These are phyloP conservation scores for Pachyrhynchus sulphureomaculatus DNA, from an alignment of 1,140 invertebrate genomes.

Conservation along the genomic window DNA sequence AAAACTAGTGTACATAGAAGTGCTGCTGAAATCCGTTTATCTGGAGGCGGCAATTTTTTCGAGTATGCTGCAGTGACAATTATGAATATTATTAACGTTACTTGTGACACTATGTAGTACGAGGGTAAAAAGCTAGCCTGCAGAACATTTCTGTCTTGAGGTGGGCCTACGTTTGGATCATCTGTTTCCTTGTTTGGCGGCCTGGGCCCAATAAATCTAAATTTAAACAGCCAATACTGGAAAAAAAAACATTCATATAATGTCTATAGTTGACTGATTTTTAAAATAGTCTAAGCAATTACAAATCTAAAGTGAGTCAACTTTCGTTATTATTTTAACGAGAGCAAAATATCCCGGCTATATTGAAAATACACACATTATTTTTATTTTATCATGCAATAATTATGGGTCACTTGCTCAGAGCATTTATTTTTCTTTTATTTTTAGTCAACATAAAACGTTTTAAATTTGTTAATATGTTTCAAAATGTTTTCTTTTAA, in stretches of 20 bases:
- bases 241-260: no score
- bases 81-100: conserved; percentile 24
- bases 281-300: not conserved
- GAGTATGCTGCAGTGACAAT: conserved; percentile 21
- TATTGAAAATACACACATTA: no score
- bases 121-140: conserved; percentile 29
- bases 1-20: conserved; percentile 24
- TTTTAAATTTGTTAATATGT: no score
- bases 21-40: conserved; percentile 26
- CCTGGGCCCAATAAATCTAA: conserved; percentile 17
- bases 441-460: no score
- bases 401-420: no score
- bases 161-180: not conserved
- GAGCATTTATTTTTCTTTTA: no score
- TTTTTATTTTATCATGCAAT: no score
- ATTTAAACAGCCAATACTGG: conserved; percentile 38
- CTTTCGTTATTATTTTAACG: no score
- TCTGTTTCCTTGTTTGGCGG: not conserved
- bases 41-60: conserved; percentile 23
- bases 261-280: no score
- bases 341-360: no score
- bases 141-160: conserved; percentile 17
- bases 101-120: conserved; percentile 24
- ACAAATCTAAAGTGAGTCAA: no score
- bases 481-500: no score